Conservation (phyloP, 2,797 vertebrate species). For the Notolepis coatsorum region DNA sequence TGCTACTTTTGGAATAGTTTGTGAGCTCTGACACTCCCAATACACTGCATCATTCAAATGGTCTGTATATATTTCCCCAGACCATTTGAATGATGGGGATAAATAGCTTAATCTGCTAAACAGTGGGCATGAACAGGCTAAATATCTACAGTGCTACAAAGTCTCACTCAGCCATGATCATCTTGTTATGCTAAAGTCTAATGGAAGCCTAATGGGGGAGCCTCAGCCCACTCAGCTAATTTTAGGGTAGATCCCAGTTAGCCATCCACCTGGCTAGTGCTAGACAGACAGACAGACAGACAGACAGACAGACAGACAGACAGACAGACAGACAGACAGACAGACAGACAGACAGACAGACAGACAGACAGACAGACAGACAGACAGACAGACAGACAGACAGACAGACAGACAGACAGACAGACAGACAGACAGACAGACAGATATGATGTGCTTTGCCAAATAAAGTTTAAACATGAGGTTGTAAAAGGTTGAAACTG, state of each 20-base stretch:
- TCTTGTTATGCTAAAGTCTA: slow-evolving; percentile 22
- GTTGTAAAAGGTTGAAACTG: neutral
- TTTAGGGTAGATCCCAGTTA: neutral
- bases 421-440: neutral
- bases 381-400: neutral
- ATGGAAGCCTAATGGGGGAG: slow-evolving; percentile 25
- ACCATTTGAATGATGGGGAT: slow-evolving; percentile 26
- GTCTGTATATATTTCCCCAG: too few species aligned
- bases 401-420: neutral
- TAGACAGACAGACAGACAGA: too few species aligned
- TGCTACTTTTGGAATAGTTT: too few species aligned
- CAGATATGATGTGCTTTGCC: too few species aligned
- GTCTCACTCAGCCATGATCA: slow-evolving; percentile 21
- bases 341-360: slow-evolving; percentile 5
- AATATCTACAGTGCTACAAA: slow-evolving; percentile 20
- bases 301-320: too few species aligned
- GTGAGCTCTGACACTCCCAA: too few species aligned
- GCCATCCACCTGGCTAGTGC: too few species aligned
- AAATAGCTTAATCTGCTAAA: too few species aligned
- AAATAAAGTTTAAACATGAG: too few species aligned
- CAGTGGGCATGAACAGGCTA: slow-evolving; percentile 38
- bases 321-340: too few species aligned
- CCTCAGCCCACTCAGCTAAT: slow-evolving; percentile 8
- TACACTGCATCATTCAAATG: too few species aligned
- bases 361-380: neutral